phyloP scores from a whole-genome alignment of 2,888 invertebrate species.

The Ditylenchus weischeri region DNA sequence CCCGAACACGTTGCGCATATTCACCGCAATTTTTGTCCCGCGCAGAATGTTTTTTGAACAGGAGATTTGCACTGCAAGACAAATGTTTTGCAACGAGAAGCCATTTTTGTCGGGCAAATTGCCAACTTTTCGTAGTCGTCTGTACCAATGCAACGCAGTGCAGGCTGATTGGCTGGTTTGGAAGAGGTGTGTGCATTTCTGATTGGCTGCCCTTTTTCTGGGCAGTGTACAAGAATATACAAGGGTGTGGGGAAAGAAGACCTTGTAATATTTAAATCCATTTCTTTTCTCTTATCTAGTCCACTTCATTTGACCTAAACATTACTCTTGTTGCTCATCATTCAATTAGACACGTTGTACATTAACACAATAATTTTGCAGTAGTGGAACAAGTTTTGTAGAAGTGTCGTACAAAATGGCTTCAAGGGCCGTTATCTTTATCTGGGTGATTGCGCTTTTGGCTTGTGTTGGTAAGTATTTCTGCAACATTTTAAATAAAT shows the following conservation, averaged over 20 bases:
- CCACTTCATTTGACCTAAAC: constrained; percentile 10
- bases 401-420: constrained; percentile 19
- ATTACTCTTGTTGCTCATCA: background rate
- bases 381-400: too few species aligned
- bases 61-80: background rate
- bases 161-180: constrained; percentile 8
- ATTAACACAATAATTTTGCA: background rate
- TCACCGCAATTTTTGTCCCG: constrained; percentile 1
- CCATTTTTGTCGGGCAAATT: background rate
- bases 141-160: background rate
- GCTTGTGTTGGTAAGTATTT: constrained; percentile 26
- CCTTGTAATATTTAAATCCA: background rate
- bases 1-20: constrained; percentile 14
- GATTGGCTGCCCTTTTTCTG: constrained; percentile 11
- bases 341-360: constrained; percentile 1
- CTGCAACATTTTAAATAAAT: constrained; percentile 17
- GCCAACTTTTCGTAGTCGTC: constrained; percentile 7
- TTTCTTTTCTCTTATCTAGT: constrained; percentile 16
- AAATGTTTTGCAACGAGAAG: background rate
- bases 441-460: constrained; percentile 28
- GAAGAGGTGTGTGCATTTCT: constrained; percentile 15
- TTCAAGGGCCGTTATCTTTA: constrained; percentile 23
- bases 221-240: background rate
- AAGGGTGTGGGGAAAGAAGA: background rate
- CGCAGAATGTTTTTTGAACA: background rate